A percentile compares a stretch with the other conserved stretches of the same genome.
Conservation (phyloP, 2,113 vertebrate genomes). For the Pelusios castaneus region DNA sequence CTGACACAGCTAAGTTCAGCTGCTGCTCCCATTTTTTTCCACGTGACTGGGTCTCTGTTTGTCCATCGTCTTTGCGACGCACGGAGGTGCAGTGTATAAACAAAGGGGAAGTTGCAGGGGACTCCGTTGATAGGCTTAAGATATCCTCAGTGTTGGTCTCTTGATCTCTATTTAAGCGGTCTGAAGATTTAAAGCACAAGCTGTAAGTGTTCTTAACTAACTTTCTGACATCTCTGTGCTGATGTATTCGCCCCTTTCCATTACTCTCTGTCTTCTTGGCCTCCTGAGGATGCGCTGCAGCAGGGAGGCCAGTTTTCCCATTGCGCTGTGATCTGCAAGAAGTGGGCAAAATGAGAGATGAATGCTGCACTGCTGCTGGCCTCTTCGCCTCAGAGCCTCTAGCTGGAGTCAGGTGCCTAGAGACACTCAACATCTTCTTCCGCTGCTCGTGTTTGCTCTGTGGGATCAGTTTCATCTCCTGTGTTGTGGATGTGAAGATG, state of each 20-base stretch:
- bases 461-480: slow-evolving; percentile 72
- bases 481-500: slow-evolving; percentile 70
- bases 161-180: not conserved
- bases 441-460: slow-evolving; percentile 66
- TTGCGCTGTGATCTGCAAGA: not conserved
- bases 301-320: not conserved
- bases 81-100: slow-evolving; percentile 76
- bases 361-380: not conserved
- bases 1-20: accelerated
- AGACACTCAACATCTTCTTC: slow-evolving; percentile 65
- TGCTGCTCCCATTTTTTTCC: not conserved
- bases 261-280: not conserved
- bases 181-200: slow-evolving; percentile 79
- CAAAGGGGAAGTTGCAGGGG: not conserved
- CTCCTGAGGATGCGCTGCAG: not conserved
- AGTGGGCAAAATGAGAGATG: not conserved
- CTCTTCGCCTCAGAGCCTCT: slow-evolving; percentile 43
- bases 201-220: slow-evolving; percentile 90
- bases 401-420: slow-evolving; percentile 67
- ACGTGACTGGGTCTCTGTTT: not conserved
- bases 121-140: not conserved
- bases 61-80: not conserved
- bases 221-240: slow-evolving; percentile 88
- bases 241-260: slow-evolving; percentile 63
- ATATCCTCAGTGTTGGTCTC: not conserved